These are phyloP conservation scores for Coelopa pilipes DNA, from an alignment of 2,888 invertebrate genomes.

Conservation along the genomic window DNA sequence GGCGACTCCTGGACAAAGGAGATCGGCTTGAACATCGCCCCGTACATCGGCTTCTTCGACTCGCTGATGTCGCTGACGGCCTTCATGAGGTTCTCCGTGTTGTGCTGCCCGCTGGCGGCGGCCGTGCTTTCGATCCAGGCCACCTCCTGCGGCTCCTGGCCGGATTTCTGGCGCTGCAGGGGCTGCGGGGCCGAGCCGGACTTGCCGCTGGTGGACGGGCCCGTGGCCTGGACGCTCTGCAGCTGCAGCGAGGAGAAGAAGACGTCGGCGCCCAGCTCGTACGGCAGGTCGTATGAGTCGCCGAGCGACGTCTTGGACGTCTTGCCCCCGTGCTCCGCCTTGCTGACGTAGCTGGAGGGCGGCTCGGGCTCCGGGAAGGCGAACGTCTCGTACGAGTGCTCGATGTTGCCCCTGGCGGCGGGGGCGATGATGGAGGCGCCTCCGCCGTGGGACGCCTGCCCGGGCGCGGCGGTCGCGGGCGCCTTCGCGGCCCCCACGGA, in stretches of 20 bases:
- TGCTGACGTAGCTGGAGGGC: constrained; percentile 52
- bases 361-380: constrained; percentile 56
- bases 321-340: constrained; percentile 58
- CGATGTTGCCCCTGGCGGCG: constrained; percentile 58
- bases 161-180: constrained; percentile 30
- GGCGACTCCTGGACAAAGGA: constrained; percentile 58
- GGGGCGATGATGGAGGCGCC: constrained; percentile 65
- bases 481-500: neutral
- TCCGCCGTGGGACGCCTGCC: constrained; percentile 16
- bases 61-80: constrained; percentile 75
- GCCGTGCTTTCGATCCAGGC: constrained; percentile 40
- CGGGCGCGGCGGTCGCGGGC: constrained; percentile 16
- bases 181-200: constrained; percentile 47
- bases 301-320: constrained; percentile 56
- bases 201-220: constrained; percentile 68
- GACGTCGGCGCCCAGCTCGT: constrained; percentile 81
- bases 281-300: constrained; percentile 68
- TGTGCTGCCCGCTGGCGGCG: constrained; percentile 60
- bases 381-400: constrained; percentile 58
- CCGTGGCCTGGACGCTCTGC: constrained; percentile 70
- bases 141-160: constrained; percentile 44
- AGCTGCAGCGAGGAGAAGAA: constrained; percentile 87
- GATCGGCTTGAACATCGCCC: constrained; percentile 62
- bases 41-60: constrained; percentile 69
- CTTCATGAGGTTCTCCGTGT: constrained; percentile 70